These are phyloP conservation scores for Rhipidura dahli DNA, from an alignment of 2,113 vertebrate species.

Conservation along the genomic window DNA sequence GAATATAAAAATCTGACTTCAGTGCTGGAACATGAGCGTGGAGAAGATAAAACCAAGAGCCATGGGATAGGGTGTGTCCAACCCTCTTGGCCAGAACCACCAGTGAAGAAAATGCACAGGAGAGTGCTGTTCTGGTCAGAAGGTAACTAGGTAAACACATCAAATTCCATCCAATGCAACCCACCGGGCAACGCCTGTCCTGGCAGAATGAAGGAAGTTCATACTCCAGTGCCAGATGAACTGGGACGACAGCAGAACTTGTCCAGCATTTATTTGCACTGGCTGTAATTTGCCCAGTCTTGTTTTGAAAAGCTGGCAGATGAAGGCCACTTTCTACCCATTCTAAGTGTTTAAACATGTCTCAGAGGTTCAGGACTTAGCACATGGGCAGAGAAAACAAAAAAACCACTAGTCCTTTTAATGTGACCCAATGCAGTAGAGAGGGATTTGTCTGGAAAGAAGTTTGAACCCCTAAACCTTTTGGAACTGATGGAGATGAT, in stretches of 20 bases:
- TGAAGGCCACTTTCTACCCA: background rate
- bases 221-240: background rate
- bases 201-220: background rate
- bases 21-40: accelerated
- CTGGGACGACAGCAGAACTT: background rate
- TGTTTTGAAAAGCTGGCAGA: background rate
- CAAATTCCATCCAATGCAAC: background rate
- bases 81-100: background rate
- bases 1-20: background rate
- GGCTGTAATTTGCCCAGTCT: background rate
- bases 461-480: background rate
- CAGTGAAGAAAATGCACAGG: background rate
- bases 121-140: background rate
- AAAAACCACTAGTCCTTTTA: background rate
- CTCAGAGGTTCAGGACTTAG: background rate
- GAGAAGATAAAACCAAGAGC: background rate
- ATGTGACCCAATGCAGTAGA: background rate
- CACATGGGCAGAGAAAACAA: background rate
- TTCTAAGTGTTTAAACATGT: background rate
- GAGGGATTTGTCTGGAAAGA: background rate
- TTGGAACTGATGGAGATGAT: background rate
- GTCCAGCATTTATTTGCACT: background rate
- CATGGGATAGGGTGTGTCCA: accelerated
- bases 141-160: background rate
- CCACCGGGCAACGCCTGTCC: background rate